Evolutionary conservation across 2,888 invertebrate species (phyloP).

Genomic region (Ptychoptera albimana): DNA sequence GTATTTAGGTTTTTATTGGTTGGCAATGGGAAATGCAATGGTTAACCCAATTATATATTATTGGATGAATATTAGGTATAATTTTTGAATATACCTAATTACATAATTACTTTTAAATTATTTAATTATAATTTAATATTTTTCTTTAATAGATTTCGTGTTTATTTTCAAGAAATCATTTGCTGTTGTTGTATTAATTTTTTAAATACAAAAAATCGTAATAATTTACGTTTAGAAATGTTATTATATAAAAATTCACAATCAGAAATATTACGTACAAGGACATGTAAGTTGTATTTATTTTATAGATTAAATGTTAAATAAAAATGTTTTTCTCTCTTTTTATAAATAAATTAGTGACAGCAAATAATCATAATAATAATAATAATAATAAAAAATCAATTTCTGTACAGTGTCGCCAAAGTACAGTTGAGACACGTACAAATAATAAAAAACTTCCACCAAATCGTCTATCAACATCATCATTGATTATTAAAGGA

Average conservation of each 20-base stretch:
- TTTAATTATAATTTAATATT: conserved; percentile 5
- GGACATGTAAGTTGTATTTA: conserved; percentile 4
- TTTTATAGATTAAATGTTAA: neutral
- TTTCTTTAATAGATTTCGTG: conserved; percentile 40
- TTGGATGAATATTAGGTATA: conserved; percentile 81
- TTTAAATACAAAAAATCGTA: conserved; percentile 6
- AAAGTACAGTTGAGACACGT: conserved; percentile 17
- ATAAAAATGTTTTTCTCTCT: neutral
- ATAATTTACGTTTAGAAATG: conserved; percentile 2
- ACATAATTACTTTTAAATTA: neutral
- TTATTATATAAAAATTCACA: conserved; percentile 7
- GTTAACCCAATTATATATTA: conserved; percentile 86
- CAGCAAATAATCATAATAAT: conserved; percentile 9
- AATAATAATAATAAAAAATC: conserved; percentile 17
- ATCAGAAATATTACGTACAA: conserved; percentile 5
- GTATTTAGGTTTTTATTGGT: conserved; percentile 74
- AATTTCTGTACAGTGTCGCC: conserved; percentile 19
- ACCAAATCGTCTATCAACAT: neutral
- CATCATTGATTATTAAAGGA: too few relatives aligned
- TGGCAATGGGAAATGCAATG: conserved; percentile 88
- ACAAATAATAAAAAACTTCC: conserved; percentile 10
- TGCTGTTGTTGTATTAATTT: conserved; percentile 38
- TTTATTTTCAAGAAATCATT: conserved; percentile 52
- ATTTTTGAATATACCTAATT: conserved; percentile 7
- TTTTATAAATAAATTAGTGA: conserved; percentile 12